phyloP scores from a whole-genome alignment of 1,140 invertebrate species.

The Semibalanus balanoides region DNA sequence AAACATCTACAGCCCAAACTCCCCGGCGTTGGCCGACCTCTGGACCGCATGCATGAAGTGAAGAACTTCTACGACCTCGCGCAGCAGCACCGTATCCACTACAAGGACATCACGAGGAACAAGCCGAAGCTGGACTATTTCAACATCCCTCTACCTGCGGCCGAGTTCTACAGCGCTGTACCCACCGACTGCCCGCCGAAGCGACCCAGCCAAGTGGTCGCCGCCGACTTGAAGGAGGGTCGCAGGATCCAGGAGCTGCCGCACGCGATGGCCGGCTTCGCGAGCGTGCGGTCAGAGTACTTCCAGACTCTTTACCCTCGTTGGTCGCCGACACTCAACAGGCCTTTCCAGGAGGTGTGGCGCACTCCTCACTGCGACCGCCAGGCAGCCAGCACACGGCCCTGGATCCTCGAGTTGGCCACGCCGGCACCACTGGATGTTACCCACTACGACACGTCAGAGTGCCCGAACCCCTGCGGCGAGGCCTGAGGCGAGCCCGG shows the following conservation, averaged over 20 bases:
- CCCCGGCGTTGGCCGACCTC: background rate
- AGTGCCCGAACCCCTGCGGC: background rate
- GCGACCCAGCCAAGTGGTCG: background rate
- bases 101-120: background rate
- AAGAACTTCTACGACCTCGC: background rate
- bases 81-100: background rate
- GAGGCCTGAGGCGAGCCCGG: background rate
- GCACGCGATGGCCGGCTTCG: background rate
- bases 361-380: background rate
- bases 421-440: background rate
- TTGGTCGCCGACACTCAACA: background rate
- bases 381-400: background rate
- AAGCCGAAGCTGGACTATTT: background rate
- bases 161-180: background rate
- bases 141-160: background rate
- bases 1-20: background rate
- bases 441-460: background rate
- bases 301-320: background rate
- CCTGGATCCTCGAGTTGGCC: background rate
- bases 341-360: background rate
- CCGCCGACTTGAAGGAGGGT: background rate
- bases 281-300: background rate
- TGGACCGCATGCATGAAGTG: background rate
- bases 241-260: background rate
- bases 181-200: background rate